Base-by-base conservation (phyloP, 2,888 invertebrate species). In the Cephonodes hylas region DNA sequence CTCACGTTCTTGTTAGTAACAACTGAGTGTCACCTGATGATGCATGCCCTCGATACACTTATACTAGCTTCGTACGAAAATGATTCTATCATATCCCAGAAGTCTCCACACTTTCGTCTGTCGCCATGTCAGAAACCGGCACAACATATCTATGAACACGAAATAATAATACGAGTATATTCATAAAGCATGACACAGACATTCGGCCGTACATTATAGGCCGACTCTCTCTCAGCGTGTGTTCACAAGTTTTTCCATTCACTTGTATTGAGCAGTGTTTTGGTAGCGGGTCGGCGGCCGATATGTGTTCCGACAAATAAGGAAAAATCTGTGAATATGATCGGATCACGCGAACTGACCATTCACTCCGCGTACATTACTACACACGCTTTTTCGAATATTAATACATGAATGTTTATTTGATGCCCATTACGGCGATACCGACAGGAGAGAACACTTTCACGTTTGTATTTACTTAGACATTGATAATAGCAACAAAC, bases 291-390 rank as follows among this genome's bases (percentile, higher is more conserved):
- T n/a, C 15, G 15, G 38, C 38, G 1, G 18, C 15, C 27, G 18
- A 18, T 27, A 31, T 53, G 27, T 53, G 27, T 27, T 53, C 27
- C 3, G 22, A 18, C 18, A 8, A 31, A 53, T 27, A 53, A 53
- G 53, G 53, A 53, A 53, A 53, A 53, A 1, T 10, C 53, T 15
- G 0, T 1, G 8, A 8, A 13, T 22, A 22, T 2, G 31, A 27
- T 38, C 38, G n/a, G 31, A n/a, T 53, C 53, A 53, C 53, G 53
- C 53, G 53, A 53, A 53, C 53, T 31, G 31, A 18, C 31, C 53
- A 53, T 53, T 8, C 18, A 31, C 18, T 15, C 7, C 3, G 23
- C 13, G 34, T 38, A 18, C 15, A 31, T 53, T 18, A 27, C 18
- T 0, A n/a, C 18, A 18, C 31, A 53, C 18, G 27, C 10, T 31